phyloP scores from a whole-genome alignment of 1,140 invertebrate genomes.

The Neotoxoptera formosana region DNA sequence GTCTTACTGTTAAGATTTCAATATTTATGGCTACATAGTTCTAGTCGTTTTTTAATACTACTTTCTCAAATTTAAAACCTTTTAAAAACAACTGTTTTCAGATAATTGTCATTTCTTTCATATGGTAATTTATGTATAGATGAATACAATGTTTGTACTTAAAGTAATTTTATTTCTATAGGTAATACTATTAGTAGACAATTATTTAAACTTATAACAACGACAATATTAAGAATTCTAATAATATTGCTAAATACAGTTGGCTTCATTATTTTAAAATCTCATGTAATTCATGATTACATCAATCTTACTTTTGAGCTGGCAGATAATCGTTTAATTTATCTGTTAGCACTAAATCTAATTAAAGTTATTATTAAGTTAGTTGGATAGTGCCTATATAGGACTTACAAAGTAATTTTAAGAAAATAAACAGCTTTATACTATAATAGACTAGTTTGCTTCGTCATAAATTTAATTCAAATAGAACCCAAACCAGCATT shows the following conservation, averaged over 20 bases:
- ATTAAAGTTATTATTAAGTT: conserved; percentile 5
- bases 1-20: too few species aligned
- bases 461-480: not conserved
- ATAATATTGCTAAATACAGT: not conserved
- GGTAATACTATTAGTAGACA: not conserved
- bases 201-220: not conserved
- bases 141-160: not conserved
- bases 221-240: not conserved
- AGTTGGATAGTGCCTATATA: not conserved
- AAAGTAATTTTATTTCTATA: not conserved
- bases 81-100: not conserved
- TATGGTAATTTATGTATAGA: not conserved
- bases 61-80: not conserved
- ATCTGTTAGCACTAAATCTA: not conserved
- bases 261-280: not conserved
- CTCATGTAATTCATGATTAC: not conserved
- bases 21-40: too few species aligned
- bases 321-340: not conserved
- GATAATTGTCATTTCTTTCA: not conserved
- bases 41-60: not conserved
- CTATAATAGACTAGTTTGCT: not conserved
- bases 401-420: not conserved
- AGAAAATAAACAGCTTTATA: not conserved
- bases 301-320: not conserved
- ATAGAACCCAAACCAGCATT: not conserved